Evolutionary conservation across 2,888 invertebrate species (phyloP), one percentile per base, ranked within the genome.

Genomic region (Apomyelois bistriatella): DNA sequence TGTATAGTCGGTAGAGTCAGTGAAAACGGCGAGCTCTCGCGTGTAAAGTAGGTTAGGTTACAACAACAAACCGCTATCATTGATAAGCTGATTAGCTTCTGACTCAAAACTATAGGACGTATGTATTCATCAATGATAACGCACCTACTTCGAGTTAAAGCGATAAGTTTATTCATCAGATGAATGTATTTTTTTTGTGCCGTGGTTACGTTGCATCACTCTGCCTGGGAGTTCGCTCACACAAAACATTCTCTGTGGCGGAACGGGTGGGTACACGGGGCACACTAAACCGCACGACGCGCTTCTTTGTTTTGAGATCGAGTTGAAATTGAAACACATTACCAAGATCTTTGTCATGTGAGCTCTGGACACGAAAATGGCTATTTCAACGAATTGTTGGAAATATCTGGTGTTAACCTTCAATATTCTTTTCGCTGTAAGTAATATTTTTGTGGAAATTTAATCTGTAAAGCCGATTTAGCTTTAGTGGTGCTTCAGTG

Each of bases 331-430:
- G 79, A 76, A 68, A 69, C 69, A 68, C 72, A 74, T 81, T 79
- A 80, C 76, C 79, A 76, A 79, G 75, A 81, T 79, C 68, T 71
- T 72, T 77, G 84, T 77, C 71, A 88, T 88, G 88, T 88, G 85
- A 88, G 80, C 74, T 68, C 66, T 40, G 57, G 65, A 57, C 61
- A 79, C 76, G 9, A 40, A 40, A 75, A 91, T 91, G 91, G 85
- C 82, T 60, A 69, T 90, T 57, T 87, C 89, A 32, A 82, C 88
- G 54, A 90, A 85, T 70, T 89, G 90, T 68, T 90, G 90, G 87
- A 89, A 90, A 79, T 90, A 90, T 74, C 74, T 90, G 17, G 89
- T 90, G 68, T 67, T 91, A 68, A 82, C 81, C 61, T 91, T 86
- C 77, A 90, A 90, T 62, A 72, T 88, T 41, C 67, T 91, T 62